Conservation (phyloP, 2,888 invertebrate species). For the Palloptera scutellata region DNA sequence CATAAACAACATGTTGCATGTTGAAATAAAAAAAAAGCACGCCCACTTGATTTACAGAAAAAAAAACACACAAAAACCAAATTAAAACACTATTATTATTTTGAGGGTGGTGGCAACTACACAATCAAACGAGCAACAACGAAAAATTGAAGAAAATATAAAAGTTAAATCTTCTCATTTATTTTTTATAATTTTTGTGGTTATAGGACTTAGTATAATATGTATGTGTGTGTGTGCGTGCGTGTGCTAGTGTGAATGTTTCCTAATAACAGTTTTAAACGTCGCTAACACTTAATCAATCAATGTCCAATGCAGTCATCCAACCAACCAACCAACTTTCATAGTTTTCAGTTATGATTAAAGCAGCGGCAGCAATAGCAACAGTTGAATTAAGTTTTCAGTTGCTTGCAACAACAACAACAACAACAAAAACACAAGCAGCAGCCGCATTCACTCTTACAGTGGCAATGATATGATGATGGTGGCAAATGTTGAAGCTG, state of each 20-base stretch:
- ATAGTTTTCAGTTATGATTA: not conserved
- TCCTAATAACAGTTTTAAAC: slow-evolving; percentile 29
- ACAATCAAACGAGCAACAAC: no score
- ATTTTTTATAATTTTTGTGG: no score
- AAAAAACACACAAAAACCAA: no score
- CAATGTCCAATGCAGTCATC: slow-evolving; percentile 25
- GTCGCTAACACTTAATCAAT: slow-evolving; percentile 38
- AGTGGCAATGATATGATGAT: not conserved
- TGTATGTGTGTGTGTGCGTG: not conserved
- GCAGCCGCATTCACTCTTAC: not conserved
- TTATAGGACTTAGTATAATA: no score
- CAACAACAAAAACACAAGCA: not conserved
- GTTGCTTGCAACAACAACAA: no score
- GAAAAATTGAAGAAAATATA: no score
- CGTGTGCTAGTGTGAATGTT: slow-evolving; percentile 29
- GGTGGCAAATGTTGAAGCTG: slow-evolving; percentile 4
- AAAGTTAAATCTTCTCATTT: no score
- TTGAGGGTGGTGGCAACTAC: no score
- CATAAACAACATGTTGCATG: not conserved
- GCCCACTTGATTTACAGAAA: not conserved
- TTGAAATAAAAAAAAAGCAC: not conserved
- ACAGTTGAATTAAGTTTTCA: not conserved
- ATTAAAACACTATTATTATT: no score
- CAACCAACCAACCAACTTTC: not conserved
- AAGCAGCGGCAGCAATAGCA: not conserved